Base-by-base conservation (phyloP, 2,113 vertebrate genomes). In the Rhinoptilus africanus region DNA sequence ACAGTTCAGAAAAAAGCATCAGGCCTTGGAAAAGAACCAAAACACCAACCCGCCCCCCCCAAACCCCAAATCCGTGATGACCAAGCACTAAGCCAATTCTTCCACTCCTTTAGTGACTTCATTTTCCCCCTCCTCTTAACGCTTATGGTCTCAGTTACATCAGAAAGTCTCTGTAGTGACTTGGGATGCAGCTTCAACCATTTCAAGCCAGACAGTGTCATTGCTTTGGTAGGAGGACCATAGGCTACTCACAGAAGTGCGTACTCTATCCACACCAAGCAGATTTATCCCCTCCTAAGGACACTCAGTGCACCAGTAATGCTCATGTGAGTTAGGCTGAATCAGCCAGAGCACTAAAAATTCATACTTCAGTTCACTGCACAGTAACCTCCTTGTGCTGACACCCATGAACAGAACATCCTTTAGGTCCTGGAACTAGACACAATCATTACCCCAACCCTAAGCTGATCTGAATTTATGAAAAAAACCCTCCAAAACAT, bases 241-340 rank as follows among this genome's bases (percentile, higher is more conserved):
- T 0, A 2, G 28, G 17, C 62, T 3, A n/a, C 7, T 13, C 45
- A 12, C 27, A 20, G 32, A 32, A 50, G 15, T 2, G 11, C 4
- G 24, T 17, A 16, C 56, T 75, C 39, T 30, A 59, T n/a, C 57
- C 45, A 30, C 21, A 50, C 19, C 50, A 32, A 28, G 27, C 19
- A 67, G 12, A 23, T 45, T 13, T 14, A 63, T 15, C 15, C 37
- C 30, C 53, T 77, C 76, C 47, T 50, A 12, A 35, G 60, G 47
- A 32, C 24, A 39, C 37, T 45, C 32, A 62, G 35, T 32, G 32
- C 51, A 56, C 45, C 53, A 60, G 23, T 22, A 32, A 54, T 6
- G 13, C 41, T 73, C 35, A 32, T 1, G 2, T 22, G 43, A 74
- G 27, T 53, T 20, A 18, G 7, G 48, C 77, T 37, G 26, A 78